phyloP scores from a whole-genome alignment of 2,888 invertebrate genomes.

The Rhodophaea formosa region DNA sequence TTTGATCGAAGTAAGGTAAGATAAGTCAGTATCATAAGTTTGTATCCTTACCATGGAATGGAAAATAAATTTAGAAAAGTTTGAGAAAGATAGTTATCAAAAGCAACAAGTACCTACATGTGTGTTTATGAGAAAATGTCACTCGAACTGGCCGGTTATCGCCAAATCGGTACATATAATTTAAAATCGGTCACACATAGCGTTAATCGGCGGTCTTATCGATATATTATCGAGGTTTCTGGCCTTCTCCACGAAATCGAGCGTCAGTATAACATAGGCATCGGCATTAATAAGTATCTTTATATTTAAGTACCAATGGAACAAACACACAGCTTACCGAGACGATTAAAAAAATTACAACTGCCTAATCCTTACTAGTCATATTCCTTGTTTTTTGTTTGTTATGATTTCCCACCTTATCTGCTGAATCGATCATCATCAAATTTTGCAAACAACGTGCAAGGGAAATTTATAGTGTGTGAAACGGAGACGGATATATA shows the following conservation, averaged over 20 bases:
- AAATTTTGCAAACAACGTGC: too few species aligned
- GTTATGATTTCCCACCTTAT: too few species aligned
- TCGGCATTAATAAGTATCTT: too few species aligned
- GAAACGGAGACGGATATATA: too few species aligned
- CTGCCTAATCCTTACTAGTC: too few species aligned
- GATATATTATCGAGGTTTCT: not conserved
- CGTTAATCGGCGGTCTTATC: slow-evolving; percentile 2
- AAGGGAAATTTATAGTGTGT: too few species aligned
- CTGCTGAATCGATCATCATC: too few species aligned
- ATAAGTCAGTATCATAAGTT: not conserved
- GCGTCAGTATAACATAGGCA: too few species aligned
- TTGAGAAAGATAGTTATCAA: slow-evolving; percentile 2
- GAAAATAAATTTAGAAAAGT: not conserved
- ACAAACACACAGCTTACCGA: too few species aligned
- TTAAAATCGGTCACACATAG: not conserved
- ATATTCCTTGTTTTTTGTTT: too few species aligned
- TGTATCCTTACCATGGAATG: not conserved
- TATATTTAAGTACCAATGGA: too few species aligned
- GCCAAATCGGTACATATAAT: not conserved
- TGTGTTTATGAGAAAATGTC: not conserved
- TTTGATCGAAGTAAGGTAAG: not conserved
- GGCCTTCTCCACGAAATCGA: not conserved
- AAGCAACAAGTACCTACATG: not conserved
- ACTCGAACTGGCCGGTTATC: not conserved
- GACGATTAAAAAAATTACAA: too few species aligned